Evolutionary conservation across 2,113 vertebrate genomes (phyloP).

Genomic region (Chionis minor): DNA sequence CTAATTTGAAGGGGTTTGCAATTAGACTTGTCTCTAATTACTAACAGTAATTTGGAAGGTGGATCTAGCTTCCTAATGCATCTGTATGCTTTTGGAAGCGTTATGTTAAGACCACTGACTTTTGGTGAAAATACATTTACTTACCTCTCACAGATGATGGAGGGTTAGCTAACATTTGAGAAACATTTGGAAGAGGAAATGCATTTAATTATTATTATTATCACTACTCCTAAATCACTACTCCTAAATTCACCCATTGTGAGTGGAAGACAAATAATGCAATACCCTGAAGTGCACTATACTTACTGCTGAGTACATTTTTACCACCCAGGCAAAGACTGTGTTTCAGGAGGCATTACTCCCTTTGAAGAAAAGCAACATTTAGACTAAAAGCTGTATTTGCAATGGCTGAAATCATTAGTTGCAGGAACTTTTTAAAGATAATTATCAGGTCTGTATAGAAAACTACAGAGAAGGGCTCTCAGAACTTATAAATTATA

Average conservation of each 20-base stretch:
- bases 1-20: neutral
- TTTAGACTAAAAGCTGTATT: neutral
- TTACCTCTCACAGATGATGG: constrained; percentile 30
- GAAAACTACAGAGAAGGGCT: neutral
- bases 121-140: neutral
- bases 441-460: neutral
- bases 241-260: neutral
- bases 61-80: neutral
- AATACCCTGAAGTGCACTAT: neutral
- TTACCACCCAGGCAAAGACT: neutral
- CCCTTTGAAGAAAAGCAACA: neutral
- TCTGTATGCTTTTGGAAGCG: neutral
- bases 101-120: neutral
- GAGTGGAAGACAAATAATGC: neutral
- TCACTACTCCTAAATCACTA: neutral
- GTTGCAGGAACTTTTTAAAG: neutral
- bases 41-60: neutral
- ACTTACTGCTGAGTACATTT: neutral
- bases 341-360: neutral
- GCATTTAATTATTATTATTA: neutral
- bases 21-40: neutral
- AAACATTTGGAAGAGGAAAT: constrained; percentile 47
- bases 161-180: constrained; percentile 32
- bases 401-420: neutral
- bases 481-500: neutral